Base-by-base conservation (phyloP, 2,888 invertebrate genomes). In the Congeria kusceri region DNA sequence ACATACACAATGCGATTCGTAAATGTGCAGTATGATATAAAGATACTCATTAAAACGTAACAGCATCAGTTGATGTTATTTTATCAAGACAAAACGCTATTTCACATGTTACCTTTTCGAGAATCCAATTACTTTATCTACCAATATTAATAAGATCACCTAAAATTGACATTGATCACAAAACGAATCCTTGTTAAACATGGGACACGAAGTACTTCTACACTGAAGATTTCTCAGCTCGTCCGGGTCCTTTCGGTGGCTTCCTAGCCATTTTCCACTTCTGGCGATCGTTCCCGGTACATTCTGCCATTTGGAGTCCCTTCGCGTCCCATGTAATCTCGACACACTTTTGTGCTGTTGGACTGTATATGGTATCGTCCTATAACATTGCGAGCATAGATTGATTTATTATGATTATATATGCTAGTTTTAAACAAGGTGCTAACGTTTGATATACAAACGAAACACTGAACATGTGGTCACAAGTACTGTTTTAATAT, bases 231-330 rank as follows among this genome's bases (percentile, higher is more conserved):
- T 7, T 3, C 39, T 39, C 3, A 13, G 39, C 39, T 13, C 15
- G 39, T 13, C 39, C 39, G 0, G 85, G 83, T 18, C 79, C 81
- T 72, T 78, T 78, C 5, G 83, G 75, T 57, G 83, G 67, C 27
- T 88, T 87, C 58, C 90, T 77, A 53, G 84, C 75, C 89, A 91
- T 92, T 46, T 58, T 62, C 92, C 92, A 92, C 46, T 86, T 80
- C 78, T 92, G 92, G 47, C 88, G 58, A 20, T 81, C 76, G 20
- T 75, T 85, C 0, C 84, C 86, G 1, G 66, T 70, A 65, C 92
- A 92, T 9, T 81, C 68, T 29, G 85, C 84, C 87, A 92, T 87
- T 5, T 78, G 80, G 3, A 92, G 66, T 9, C 83, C 82, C 20
- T 85, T 83, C 0, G 87, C 86, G 71, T 91, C 89, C 46, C 74